A percentile compares a stretch with the other conserved stretches of the same genome.
Conservation (phyloP, 2,113 vertebrate species). For the Lontra canadensis region DNA sequence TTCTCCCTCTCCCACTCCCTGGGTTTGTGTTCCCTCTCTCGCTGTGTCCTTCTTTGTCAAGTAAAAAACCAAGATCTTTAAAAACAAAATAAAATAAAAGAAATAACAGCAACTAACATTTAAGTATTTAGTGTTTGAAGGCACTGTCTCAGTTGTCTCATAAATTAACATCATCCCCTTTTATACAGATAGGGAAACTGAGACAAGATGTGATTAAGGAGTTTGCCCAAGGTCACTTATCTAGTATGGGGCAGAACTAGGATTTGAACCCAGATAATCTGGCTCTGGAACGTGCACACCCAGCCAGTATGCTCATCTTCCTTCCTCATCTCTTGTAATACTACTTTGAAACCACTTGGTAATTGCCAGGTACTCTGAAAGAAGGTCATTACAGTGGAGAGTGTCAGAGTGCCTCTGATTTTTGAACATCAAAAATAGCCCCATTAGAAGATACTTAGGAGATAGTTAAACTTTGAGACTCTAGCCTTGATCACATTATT, state of each 20-base stretch:
- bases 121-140: slow-evolving; percentile 37
- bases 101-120: not conserved
- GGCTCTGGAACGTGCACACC: not conserved
- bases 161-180: not conserved
- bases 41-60: too few species aligned
- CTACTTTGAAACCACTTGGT: slow-evolving; percentile 32
- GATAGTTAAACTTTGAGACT: not conserved
- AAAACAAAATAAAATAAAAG: too few species aligned
- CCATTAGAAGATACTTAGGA: not conserved
- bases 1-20: too few species aligned
- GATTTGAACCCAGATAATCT: slow-evolving; percentile 20
- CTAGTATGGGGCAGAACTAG: slow-evolving; percentile 8
- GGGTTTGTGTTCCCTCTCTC: too few species aligned
- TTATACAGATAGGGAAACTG: not conserved
- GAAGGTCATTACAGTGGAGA: not conserved
- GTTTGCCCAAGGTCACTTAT: not conserved
- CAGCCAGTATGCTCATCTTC: not conserved
- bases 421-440: slow-evolving; percentile 6
- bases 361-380: slow-evolving; percentile 5
- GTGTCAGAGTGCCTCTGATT: not conserved
- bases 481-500: not conserved
- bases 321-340: not conserved
- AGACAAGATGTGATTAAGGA: not conserved
- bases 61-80: too few species aligned
- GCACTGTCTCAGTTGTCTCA: not conserved